These are phyloP conservation scores for Aphrophora alni DNA, from an alignment of 2,888 invertebrate genomes.

Conservation along the genomic window DNA sequence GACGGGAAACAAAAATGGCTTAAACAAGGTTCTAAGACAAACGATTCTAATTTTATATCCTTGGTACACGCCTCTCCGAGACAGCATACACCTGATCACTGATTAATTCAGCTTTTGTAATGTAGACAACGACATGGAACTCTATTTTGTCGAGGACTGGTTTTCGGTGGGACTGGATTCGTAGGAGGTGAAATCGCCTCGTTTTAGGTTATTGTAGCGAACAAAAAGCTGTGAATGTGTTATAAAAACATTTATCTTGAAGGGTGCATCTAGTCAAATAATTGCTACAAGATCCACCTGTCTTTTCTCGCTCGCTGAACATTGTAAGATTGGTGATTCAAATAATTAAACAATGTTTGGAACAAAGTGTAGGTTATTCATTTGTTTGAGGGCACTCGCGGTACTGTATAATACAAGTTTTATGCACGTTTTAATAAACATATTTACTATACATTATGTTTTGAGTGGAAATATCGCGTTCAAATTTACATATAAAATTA, in stretches of 20 bases:
- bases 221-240: background rate
- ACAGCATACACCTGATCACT: constrained; percentile 6
- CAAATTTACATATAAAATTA: too few relatives aligned
- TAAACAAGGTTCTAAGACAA: background rate
- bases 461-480: too few relatives aligned
- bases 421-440: background rate
- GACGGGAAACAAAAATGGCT: constrained; percentile 5
- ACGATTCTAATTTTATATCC: constrained; percentile 9
- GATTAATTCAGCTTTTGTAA: constrained; percentile 9
- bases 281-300: background rate
- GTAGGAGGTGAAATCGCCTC: background rate
- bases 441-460: too few relatives aligned
- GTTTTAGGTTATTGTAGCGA: background rate
- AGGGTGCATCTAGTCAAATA: background rate
- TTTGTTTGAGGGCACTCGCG: background rate
- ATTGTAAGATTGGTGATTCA: background rate
- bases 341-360: background rate
- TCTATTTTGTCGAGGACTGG: constrained; percentile 9
- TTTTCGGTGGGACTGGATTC: background rate
- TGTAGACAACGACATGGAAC: constrained; percentile 9
- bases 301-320: background rate
- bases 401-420: background rate
- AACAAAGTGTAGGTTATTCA: background rate
- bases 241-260: background rate
- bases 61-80: background rate